Evolutionary conservation across 1,140 invertebrate genomes (phyloP), one percentile per base, ranked within the genome.

Genomic region (Plutomurus gul): DNA sequence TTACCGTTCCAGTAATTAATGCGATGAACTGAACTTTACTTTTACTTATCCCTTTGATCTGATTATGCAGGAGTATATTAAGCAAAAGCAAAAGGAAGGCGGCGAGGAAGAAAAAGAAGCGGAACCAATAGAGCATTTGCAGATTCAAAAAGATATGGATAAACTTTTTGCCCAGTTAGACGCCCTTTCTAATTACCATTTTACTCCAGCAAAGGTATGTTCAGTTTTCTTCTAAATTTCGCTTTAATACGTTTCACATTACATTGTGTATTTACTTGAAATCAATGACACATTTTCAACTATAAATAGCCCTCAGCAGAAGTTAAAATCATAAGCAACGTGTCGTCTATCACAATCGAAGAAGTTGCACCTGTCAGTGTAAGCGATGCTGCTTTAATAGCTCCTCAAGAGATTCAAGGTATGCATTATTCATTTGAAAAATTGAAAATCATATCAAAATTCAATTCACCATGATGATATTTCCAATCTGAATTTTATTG

Each of bases 391-490:
- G 89, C 91, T 0, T 86, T 98, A 20, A 87, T 99, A 47, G 97
- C 98, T 22, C 97, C 98, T 3, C 95, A 99, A 88, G 97, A 99
- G 91, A 88, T 99, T 16, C 91, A 93, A 88, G 88, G 92, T 92
- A 88, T n/a, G n/a, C n/a, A n/a, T n/a, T n/a, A n/a, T n/a, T n/a
- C n/a, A n/a, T n/a, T n/a, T n/a, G n/a, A n/a, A n/a, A n/a, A n/a
- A n/a, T n/a, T n/a, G n/a, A 84, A 76, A 75, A 36, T 36, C n/a
- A 8, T 49, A 0, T 33, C 25, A 30, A 47, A 22, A 6, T 76
- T 22, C 37, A 60, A 76, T 27, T 20, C n/a, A 56, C 11, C 49
- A 73, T 81, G 79, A 81, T 81, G 79, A 81, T 76, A 71, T 30
- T 72, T 74, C 78, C 25, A 60, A 56, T 78, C 73, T 49, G 70